A percentile compares a stretch with the other conserved stretches of the same genome.
Conservation (phyloP, 1,140 invertebrate species). For the Solen grandis region DNA sequence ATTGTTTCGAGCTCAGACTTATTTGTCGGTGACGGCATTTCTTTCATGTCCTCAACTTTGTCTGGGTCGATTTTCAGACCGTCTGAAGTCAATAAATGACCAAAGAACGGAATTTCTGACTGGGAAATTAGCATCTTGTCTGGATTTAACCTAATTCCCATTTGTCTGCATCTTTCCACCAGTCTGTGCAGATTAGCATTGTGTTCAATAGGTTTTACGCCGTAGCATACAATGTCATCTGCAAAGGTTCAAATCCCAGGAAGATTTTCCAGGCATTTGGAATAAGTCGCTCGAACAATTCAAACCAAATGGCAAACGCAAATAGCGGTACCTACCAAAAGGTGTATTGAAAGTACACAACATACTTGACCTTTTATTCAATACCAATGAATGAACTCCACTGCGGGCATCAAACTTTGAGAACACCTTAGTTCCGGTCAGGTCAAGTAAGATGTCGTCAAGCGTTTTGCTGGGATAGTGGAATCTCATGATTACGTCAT, state of each 20-base stretch:
- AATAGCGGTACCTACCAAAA: background rate
- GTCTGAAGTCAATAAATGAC: background rate
- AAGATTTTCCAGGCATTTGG: too few relatives aligned
- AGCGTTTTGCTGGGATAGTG: too few relatives aligned
- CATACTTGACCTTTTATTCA: too few relatives aligned
- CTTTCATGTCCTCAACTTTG: background rate
- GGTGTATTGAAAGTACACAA: too few relatives aligned
- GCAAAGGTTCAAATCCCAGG: background rate
- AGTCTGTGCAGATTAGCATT: background rate
- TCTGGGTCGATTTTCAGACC: background rate
- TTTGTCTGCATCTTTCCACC: background rate
- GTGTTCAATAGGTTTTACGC: background rate
- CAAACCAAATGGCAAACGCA: background rate
- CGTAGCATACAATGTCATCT: background rate
- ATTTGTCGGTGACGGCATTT: background rate
- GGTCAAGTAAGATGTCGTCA: too few relatives aligned
- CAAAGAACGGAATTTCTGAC: background rate
- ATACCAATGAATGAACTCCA: too few relatives aligned
- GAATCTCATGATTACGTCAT: too few relatives aligned
- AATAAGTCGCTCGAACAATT: too few relatives aligned
- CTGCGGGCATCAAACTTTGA: too few relatives aligned
- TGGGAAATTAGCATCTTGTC: background rate
- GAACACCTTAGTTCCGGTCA: too few relatives aligned
- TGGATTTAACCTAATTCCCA: background rate
- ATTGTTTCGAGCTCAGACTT: background rate